A percentile compares a stretch with the other conserved stretches of the same genome.
Conservation (phyloP, 1,140 invertebrate genomes). For the Panagrolaimus sp. region DNA sequence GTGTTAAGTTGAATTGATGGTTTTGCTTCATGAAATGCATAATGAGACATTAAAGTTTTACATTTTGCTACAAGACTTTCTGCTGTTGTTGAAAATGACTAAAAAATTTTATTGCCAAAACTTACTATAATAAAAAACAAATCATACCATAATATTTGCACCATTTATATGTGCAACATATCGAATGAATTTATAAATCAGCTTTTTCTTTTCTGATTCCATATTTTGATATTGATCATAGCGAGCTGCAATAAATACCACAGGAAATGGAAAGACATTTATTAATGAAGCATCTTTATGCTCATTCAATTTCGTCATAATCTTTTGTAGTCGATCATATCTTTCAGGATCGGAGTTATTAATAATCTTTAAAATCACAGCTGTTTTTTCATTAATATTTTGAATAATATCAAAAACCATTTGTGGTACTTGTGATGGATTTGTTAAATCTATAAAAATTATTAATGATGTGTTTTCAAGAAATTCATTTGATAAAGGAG, state of each 20-base stretch:
- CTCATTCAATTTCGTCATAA: not conserved
- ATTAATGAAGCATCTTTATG: not conserved
- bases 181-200: slow-evolving; percentile 2
- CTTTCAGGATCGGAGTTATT: not conserved
- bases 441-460: not conserved
- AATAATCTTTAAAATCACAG: not conserved
- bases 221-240: slow-evolving; percentile 7
- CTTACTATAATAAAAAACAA: not conserved
- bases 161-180: slow-evolving; percentile 1
- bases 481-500: not conserved
- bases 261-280: not conserved
- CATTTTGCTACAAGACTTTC: slow-evolving; percentile 4
- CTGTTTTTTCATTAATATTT: not conserved
- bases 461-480: not conserved
- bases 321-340: not conserved
- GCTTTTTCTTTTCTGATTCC: not conserved
- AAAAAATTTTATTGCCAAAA: not conserved
- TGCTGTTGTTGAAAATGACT: not conserved
- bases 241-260: not conserved
- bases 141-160: not conserved
- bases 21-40: not conserved
- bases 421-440: not conserved
- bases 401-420: not conserved
- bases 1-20: slow-evolving; percentile 7
- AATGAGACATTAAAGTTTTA: not conserved